Evolutionary conservation across 2,888 invertebrate genomes (phyloP).

Genomic region (Nasonovia ribisnigri): DNA sequence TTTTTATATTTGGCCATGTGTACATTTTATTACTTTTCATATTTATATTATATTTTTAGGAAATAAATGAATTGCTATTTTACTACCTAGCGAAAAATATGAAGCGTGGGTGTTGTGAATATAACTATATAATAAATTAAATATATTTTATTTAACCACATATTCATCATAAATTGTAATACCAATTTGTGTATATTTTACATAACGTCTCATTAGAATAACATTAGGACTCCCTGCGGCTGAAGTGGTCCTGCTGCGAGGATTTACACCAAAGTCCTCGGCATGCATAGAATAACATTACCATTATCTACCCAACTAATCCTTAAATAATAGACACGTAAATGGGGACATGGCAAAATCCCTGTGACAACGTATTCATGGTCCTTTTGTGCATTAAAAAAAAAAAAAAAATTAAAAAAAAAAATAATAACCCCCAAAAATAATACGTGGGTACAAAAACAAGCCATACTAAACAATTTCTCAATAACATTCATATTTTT

Average conservation of each 20-base stretch:
- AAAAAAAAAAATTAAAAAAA: constrained; percentile 43
- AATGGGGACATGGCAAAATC: constrained; percentile 63
- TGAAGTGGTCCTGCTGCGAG: constrained; percentile 59
- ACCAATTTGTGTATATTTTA: constrained; percentile 62
- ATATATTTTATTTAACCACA: constrained; percentile 41
- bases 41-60: not conserved
- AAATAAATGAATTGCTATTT: not conserved
- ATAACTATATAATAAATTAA: constrained; percentile 16
- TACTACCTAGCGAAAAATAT: not conserved
- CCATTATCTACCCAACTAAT: constrained; percentile 64
- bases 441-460: constrained; percentile 59
- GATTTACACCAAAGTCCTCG: constrained; percentile 63
- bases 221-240: constrained; percentile 64
- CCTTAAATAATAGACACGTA: constrained; percentile 64
- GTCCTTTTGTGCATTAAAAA: constrained; percentile 52
- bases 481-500: constrained; percentile 62
- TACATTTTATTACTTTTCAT: not conserved
- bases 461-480: constrained; percentile 61
- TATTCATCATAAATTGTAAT: constrained; percentile 39
- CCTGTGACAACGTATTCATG: constrained; percentile 61
- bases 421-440: constrained; percentile 53
- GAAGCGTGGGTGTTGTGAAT: constrained; percentile 4
- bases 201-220: constrained; percentile 63
- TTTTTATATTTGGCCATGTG: not conserved
- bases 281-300: constrained; percentile 63